Base-by-base conservation (phyloP, 2,888 invertebrate genomes). In the Teleiodes luculella region DNA sequence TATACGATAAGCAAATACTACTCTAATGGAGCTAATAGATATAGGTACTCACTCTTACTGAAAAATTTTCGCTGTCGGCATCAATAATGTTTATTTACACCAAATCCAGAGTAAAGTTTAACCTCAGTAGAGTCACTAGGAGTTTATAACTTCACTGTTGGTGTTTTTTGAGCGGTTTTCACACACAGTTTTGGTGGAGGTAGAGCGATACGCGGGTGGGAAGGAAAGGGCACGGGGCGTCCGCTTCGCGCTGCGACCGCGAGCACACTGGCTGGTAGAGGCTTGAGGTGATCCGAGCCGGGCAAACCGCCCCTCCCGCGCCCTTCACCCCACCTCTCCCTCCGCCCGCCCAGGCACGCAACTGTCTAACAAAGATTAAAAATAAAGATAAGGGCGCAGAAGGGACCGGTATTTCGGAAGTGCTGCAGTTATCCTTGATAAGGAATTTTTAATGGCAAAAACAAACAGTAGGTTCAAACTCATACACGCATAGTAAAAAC, bases 341-440 rank as follows among this genome's bases (percentile, higher is more conserved):
- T 70, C 57, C 68, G 68, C 76, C 77, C 76, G 76, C 79, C 78
- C 78, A 83, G 84, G 83, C 83, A 77, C 77, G 75, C 76, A 72
- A 71, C 78, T 72, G 69, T 64, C 68, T 70, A 62, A 66, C 72
- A 78, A 62, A 79, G 80, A 80, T 62, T 68, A 78, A 14, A 49
- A 49, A 37, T 18, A 48, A 20, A 48, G 43, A 43, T 43, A 43
- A 24, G 28, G 20, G 28, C 7, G n/a, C 28, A 28, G 43, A 43
- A 43, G 43, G 28, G 4, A 20, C 43, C 7, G 13, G 11, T 16
- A 3, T 14, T n/a, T 35, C 35, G 1, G 16, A 4, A 16, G 37
- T 37, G 14, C 11, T 37, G 13, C 13, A 14, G 13, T 13, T 4
- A 24, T 24, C 24, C 24, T 6, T 24, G 24, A 24, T 24, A 24